Evolutionary conservation across 1,140 invertebrate species (phyloP), one percentile per base, ranked within the genome.

Genomic region (Archivesica marissinica): DNA sequence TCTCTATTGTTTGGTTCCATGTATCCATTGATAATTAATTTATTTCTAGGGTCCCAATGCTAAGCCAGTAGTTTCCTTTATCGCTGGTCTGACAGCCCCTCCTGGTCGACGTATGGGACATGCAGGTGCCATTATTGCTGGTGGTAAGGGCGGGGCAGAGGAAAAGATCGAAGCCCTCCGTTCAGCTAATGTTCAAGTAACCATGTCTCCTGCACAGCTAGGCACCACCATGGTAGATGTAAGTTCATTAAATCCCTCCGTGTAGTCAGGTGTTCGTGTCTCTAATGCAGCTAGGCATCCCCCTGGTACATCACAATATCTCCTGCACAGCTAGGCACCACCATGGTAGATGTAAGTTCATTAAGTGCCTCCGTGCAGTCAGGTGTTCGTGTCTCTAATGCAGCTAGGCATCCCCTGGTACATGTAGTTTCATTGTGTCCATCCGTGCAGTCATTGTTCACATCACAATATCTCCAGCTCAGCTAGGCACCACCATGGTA

Each of bases 21-120:
- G n/a, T n/a, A n/a, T n/a, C n/a, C n/a, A n/a, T n/a, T n/a, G n/a
- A n/a, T n/a, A n/a, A n/a, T n/a, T n/a, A n/a, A n/a, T n/a, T n/a
- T n/a, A n/a, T n/a, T n/a, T n/a, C n/a, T n/a, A 98, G 98, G 98
- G 99, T 88, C 95, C 96, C 84, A 97, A 97, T 93, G 96, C 97
- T 30, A 99, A 99, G 94, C 99, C 99, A 75, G 98, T 99, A n/a
- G 99, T 99, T 17, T 98, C 98, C 7, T 99, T 99, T 93, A 99
- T 99, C 95, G 99, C 99, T 91, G 99, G 99, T 66, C 93, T 99
- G 47, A 99, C 99, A 15, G 99, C 99, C 66, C 99, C 99, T 33
- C 98, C 99, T 77, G 99, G 99, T 30, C 95, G 99, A 90, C 95
- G 99, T 92, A 99, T 99, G 99, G 99, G 99, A 56, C 99, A 99